Conservation (phyloP, 2,797 vertebrate genomes). For the Distichodus sexfasciatus region DNA sequence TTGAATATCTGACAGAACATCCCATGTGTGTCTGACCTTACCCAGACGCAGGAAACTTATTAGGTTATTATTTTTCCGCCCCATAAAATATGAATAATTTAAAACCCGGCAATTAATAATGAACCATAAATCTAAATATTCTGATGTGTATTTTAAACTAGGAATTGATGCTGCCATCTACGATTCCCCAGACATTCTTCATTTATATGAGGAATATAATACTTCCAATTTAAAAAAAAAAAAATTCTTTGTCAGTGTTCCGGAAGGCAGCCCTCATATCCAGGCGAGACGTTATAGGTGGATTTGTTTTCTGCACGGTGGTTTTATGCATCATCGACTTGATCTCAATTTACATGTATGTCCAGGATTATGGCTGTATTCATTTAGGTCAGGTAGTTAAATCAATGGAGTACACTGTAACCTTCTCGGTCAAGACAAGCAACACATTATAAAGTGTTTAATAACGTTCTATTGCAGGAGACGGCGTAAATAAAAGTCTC, state of each 20-base stretch:
- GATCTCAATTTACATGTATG: constrained; percentile 85
- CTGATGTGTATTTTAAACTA: constrained; percentile 67
- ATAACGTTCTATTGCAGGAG: constrained; percentile 62
- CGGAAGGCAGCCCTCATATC: constrained; percentile 45
- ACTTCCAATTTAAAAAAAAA: constrained; percentile 40
- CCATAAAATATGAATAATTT: constrained; percentile 81
- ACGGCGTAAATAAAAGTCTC: constrained; percentile 57
- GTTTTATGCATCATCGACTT: constrained; percentile 87
- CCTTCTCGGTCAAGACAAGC: constrained; percentile 71
- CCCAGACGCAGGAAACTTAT: constrained; percentile 69
- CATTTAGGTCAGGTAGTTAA: constrained; percentile 82
- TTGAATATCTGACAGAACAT: constrained; percentile 34
- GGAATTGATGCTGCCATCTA: constrained; percentile 44
- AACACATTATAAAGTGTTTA: constrained; percentile 67
- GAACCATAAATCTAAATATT: constrained; percentile 81
- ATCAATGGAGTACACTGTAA: constrained; percentile 82
- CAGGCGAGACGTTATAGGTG: constrained; percentile 65
- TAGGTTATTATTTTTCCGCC: constrained; percentile 83
- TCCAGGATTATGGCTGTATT: constrained; percentile 72
- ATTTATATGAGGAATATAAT: constrained; percentile 49
- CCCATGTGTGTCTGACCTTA: constrained; percentile 51
- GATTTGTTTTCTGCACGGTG: constrained; percentile 79
- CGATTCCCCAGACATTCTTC: constrained; percentile 59
- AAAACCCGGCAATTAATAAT: constrained; percentile 78
- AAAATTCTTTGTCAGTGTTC: constrained; percentile 46